A percentile compares a stretch with the other conserved stretches of the same genome.
phyloP scores from a whole-genome alignment of 1,140 invertebrate genomes.

The Uloborus diversus region DNA sequence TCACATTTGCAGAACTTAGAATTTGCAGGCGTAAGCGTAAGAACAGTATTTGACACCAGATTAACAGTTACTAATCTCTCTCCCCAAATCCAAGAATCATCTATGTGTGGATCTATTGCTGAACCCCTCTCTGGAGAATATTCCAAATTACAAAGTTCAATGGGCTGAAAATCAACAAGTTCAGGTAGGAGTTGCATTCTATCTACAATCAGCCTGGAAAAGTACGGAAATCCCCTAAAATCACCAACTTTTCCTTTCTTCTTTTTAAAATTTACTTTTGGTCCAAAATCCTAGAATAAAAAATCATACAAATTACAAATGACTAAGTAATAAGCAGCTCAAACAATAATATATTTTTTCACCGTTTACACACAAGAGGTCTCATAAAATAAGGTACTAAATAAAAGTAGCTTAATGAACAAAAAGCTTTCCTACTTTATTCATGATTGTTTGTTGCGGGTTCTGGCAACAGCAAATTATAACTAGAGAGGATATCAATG shows the following conservation, averaged over 20 bases:
- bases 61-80: constrained; percentile 95
- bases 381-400: background rate
- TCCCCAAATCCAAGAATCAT: constrained; percentile 99
- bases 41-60: constrained; percentile 79
- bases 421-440: background rate
- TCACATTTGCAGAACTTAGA: background rate
- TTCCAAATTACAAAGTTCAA: constrained; percentile 97
- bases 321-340: background rate
- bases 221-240: constrained; percentile 89
- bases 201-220: constrained; percentile 82
- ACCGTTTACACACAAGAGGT: background rate
- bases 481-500: no score
- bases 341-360: background rate
- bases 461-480: no score
- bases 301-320: background rate
- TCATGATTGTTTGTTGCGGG: background rate
- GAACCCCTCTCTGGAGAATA: constrained; percentile 87
- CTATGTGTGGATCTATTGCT: constrained; percentile 96
- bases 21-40: constrained; percentile 77
- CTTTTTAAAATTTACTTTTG: constrained; percentile 98
- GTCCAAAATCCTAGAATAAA: constrained; percentile 85
- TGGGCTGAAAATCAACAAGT: constrained; percentile 81
- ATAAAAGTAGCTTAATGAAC: background rate
- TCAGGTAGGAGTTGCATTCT: constrained; percentile 75
- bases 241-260: constrained; percentile 79